Conservation (phyloP, 2,797 vertebrate species). For the Anguilla marmorata region DNA sequence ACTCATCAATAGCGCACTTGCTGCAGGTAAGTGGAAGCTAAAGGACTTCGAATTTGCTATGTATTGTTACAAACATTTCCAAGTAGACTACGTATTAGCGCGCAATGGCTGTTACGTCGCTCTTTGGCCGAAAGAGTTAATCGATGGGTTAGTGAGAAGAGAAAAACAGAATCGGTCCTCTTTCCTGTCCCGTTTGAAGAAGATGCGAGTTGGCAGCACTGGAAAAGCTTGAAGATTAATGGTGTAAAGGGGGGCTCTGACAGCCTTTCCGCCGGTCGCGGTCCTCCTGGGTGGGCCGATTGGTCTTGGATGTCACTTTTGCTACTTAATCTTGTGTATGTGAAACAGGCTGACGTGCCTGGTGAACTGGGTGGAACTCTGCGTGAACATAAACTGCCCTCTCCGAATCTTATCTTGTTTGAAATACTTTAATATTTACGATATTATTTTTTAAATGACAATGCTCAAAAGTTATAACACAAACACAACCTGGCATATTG, state of each 20-base stretch:
- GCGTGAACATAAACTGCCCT: constrained; percentile 73
- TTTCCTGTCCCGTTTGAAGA: constrained; percentile 85
- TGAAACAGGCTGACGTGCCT: constrained; percentile 88
- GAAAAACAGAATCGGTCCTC: constrained; percentile 70
- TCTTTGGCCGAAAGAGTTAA: constrained; percentile 76
- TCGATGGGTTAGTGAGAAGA: constrained; percentile 63
- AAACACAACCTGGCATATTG: too few relatives aligned
- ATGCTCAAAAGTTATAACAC: neutral
- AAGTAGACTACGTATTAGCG: neutral
- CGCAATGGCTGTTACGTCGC: neutral
- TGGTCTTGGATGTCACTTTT: constrained; percentile 99
- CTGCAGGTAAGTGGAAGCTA: neutral
- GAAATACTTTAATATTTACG: neutral
- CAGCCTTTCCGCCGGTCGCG: constrained; percentile 91
- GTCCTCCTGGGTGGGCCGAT: constrained; percentile 96
- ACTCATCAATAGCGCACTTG: neutral
- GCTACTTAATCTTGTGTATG: constrained; percentile 99
- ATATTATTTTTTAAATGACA: neutral
- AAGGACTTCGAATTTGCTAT: neutral
- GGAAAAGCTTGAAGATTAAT: constrained; percentile 97
- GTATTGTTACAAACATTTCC: neutral
- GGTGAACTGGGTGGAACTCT: constrained; percentile 72
- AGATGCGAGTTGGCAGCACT: constrained; percentile 94
- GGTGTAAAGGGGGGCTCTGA: constrained; percentile 91
- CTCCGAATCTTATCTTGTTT: neutral